Evolutionary conservation across 2,113 vertebrate species (phyloP).

Genomic region (Oceanodroma tethys): DNA sequence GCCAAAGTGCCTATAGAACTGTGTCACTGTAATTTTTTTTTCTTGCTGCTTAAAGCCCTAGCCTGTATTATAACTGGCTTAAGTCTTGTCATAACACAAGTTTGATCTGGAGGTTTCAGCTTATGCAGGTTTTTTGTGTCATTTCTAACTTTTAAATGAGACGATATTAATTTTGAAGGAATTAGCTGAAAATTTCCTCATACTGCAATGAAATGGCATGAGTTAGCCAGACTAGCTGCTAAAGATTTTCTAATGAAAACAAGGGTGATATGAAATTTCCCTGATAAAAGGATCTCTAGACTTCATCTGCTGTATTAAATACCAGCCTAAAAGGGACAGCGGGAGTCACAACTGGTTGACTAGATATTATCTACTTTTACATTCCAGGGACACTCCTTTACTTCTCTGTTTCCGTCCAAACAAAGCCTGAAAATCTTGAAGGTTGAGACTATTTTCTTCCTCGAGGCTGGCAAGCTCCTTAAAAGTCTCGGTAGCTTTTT

Average conservation of each 20-base stretch:
- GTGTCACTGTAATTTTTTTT: background rate
- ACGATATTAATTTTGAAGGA: constrained; percentile 70
- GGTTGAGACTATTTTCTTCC: background rate
- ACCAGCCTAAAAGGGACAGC: background rate
- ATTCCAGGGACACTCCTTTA: constrained; percentile 39
- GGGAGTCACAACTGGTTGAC: background rate
- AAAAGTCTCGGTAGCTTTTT: background rate
- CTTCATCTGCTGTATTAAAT: constrained; percentile 45
- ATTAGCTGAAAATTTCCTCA: constrained; percentile 62
- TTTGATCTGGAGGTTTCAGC: constrained; percentile 54
- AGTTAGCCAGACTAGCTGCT: constrained; percentile 45
- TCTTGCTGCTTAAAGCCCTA: constrained; percentile 22
- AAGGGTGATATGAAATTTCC: constrained; percentile 48
- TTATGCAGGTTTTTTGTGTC: background rate
- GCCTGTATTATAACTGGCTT: constrained; percentile 45
- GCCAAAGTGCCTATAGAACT: background rate
- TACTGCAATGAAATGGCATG: constrained; percentile 23
- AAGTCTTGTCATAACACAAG: constrained; percentile 53
- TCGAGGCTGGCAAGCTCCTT: background rate
- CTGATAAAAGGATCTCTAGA: constrained; percentile 26
- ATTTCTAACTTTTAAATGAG: constrained; percentile 57
- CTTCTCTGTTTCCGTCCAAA: background rate
- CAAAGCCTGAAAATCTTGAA: constrained; percentile 18
- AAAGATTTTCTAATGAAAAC: constrained; percentile 64
- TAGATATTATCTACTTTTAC: constrained; percentile 12